Percentiles rank a stretch among this genome's conserved stretches.
These are phyloP conservation scores for Aldrovandia affinis DNA, from an alignment of 2,797 vertebrate species.

Conservation along the genomic window DNA sequence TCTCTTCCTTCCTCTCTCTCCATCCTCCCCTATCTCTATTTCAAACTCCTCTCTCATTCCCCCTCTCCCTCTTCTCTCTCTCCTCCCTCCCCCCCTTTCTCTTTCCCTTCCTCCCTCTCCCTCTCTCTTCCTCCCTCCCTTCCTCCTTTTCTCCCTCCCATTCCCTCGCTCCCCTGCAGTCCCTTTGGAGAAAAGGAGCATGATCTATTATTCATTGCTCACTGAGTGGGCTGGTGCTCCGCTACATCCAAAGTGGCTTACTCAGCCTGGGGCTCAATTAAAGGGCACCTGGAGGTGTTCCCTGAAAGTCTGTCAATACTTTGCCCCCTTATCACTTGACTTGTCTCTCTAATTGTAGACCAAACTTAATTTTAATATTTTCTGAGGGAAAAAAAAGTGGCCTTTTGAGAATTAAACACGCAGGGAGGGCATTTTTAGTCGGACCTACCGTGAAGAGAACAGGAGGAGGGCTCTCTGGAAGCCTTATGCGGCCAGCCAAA, in stretches of 20 bases:
- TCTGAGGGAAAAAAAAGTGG: no score
- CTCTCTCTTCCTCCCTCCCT: slow-evolving; percentile 1
- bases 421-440: no score
- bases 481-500: no score
- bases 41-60: slow-evolving; percentile 9
- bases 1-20: neutral
- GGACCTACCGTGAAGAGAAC: no score
- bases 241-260: neutral
- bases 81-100: neutral
- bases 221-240: neutral
- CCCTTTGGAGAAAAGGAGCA: neutral
- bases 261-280: neutral
- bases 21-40: slow-evolving; percentile 29
- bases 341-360: no score
- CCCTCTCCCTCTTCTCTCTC: slow-evolving; percentile 1
- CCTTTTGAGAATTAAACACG: no score
- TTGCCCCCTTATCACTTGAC: no score
- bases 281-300: neutral
- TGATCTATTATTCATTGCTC: slow-evolving; percentile 13
- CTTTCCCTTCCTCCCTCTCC: slow-evolving; percentile 24
- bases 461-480: no score
- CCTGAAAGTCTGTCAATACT: no score
- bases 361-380: no score
- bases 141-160: neutral
- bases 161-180: neutral